These are phyloP conservation scores for Atherinosoma microstoma DNA, from an alignment of 2,797 vertebrate genomes.

Conservation along the genomic window DNA sequence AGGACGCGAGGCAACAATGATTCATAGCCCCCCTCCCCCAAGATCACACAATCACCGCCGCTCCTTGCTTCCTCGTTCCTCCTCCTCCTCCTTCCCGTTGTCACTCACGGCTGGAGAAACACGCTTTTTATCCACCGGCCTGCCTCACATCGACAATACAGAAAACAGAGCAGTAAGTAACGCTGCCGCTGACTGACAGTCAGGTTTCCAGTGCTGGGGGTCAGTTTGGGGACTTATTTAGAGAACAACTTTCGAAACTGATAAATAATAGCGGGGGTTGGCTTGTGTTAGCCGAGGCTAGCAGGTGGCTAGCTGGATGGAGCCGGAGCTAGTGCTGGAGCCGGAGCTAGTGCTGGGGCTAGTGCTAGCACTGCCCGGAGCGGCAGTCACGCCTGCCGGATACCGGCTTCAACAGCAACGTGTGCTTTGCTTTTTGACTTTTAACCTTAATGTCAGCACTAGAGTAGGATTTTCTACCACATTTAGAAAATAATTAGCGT, in stretches of 20 bases:
- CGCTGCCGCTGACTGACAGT: conserved; percentile 13
- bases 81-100: conserved; percentile 42
- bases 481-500: neutral
- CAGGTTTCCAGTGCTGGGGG: neutral
- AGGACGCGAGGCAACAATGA: neutral
- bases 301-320: conserved; percentile 31
- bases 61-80: conserved; percentile 15
- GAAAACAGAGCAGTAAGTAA: conserved; percentile 69
- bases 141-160: conserved; percentile 20
- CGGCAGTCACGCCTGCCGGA: conserved; percentile 26
- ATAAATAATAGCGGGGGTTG: neutral
- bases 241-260: neutral
- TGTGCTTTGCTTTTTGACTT: neutral
- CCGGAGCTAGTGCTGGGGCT: conserved; percentile 21
- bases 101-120: conserved; percentile 54
- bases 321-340: conserved; percentile 11
- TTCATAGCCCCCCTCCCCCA: conserved; percentile 7
- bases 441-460: too few relatives aligned
- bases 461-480: accelerated
- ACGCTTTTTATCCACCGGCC: conserved; percentile 62
- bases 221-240: accelerated
- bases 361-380: conserved; percentile 20
- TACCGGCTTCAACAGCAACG: conserved; percentile 4
- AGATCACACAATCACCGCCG: conserved; percentile 10
- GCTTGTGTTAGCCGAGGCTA: conserved; percentile 53